Evolutionary conservation across 2,797 vertebrate species (phyloP).

Genomic region (Chelidonichthys spinosus): DNA sequence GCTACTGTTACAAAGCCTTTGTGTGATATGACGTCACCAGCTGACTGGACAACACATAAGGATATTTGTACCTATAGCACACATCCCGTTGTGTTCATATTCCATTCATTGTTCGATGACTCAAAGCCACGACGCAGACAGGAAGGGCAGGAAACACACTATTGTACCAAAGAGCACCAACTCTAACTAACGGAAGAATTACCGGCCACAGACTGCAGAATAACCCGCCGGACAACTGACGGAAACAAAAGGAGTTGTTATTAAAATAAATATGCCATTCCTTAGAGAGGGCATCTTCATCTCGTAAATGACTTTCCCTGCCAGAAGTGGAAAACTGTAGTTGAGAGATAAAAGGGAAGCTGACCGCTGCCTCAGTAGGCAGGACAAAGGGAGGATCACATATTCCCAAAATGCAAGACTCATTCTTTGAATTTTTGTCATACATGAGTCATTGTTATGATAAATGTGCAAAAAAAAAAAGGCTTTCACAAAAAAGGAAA

Average conservation of each 20-base stretch:
- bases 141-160: slow-evolving; percentile 66
- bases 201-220: slow-evolving; percentile 24
- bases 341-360: slow-evolving; percentile 37
- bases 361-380: slow-evolving; percentile 47
- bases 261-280: background rate
- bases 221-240: background rate
- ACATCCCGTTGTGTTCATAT: slow-evolving; percentile 65
- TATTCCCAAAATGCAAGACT: slow-evolving; percentile 12
- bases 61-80: slow-evolving; percentile 35
- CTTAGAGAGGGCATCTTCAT: slow-evolving; percentile 4
- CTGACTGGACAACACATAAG: slow-evolving; percentile 39
- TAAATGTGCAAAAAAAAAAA: slow-evolving; percentile 6
- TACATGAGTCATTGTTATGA: slow-evolving; percentile 32
- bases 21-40: slow-evolving; percentile 51
- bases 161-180: slow-evolving; percentile 56
- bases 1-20: slow-evolving; percentile 39
- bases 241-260: background rate
- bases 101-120: slow-evolving; percentile 71
- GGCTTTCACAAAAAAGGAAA: background rate
- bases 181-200: slow-evolving; percentile 12
- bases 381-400: slow-evolving; percentile 29
- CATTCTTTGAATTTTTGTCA: slow-evolving; percentile 53
- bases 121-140: slow-evolving; percentile 63
- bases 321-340: slow-evolving; percentile 12
- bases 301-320: slow-evolving; percentile 9